Conservation (phyloP, 2,888 invertebrate genomes). For the Deilephila elpenor region DNA sequence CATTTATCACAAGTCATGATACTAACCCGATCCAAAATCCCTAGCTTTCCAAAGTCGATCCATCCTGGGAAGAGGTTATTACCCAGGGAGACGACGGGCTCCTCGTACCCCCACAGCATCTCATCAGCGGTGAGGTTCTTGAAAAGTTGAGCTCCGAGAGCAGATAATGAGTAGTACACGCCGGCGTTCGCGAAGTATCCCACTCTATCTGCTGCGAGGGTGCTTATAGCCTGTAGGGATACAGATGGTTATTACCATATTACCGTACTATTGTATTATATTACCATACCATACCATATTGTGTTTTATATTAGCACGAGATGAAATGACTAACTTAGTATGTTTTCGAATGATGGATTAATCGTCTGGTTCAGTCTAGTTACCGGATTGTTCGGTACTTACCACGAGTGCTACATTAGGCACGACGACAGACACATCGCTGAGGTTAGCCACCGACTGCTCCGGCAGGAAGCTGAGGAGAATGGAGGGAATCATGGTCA, state of each 20-base stretch:
- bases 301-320: too few relatives aligned
- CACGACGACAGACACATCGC: constrained; percentile 85
- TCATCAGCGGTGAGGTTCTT: constrained; percentile 87
- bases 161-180: constrained; percentile 85
- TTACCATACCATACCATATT: too few relatives aligned
- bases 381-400: constrained; percentile 62
- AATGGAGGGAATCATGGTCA: constrained; percentile 87
- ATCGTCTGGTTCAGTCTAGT: too few relatives aligned
- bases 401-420: constrained; percentile 91
- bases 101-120: constrained; percentile 93
- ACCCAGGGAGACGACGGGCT: constrained; percentile 89
- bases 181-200: constrained; percentile 86
- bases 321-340: too few relatives aligned
- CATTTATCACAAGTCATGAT: not conserved
- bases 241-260: too few relatives aligned
- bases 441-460: constrained; percentile 87
- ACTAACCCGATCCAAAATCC: constrained; percentile 91
- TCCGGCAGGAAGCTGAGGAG: constrained; percentile 85
- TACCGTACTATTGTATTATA: too few relatives aligned
- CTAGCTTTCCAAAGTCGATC: constrained; percentile 92
- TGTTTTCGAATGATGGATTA: too few relatives aligned
- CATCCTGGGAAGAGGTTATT: constrained; percentile 90
- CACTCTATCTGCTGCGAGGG: constrained; percentile 68
- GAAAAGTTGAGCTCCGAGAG: constrained; percentile 88
- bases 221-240: constrained; percentile 70